phyloP scores from a whole-genome alignment of 2,113 vertebrate genomes.

The Sus scrofa region T2T-Sscrofa CM000817.6:77423501-77424000 shows the following conservation, averaged over 20 bases:
- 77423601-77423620: not conserved
- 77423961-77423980: not conserved
- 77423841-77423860: not conserved
- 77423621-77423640: fast-evolving
- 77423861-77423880: not conserved
- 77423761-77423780: not conserved
- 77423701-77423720: not conserved
- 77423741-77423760: fast-evolving
- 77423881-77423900: not conserved
- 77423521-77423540: not conserved
- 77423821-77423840: not conserved
- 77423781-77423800: not conserved
- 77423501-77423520: not conserved
- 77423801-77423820: not conserved
- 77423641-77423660: too few species aligned
- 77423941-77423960: not conserved
- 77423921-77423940: not conserved
- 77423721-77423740: not conserved
- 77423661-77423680: fast-evolving
- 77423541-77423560: not conserved
- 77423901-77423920: not conserved
- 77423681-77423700: not conserved
- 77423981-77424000: not conserved
- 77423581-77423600: not conserved
- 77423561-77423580: not conserved